Evolutionary conservation across 2,113 vertebrate genomes (phyloP), one percentile per base, ranked within the genome.

Genomic region (Centropus unirufus): DNA sequence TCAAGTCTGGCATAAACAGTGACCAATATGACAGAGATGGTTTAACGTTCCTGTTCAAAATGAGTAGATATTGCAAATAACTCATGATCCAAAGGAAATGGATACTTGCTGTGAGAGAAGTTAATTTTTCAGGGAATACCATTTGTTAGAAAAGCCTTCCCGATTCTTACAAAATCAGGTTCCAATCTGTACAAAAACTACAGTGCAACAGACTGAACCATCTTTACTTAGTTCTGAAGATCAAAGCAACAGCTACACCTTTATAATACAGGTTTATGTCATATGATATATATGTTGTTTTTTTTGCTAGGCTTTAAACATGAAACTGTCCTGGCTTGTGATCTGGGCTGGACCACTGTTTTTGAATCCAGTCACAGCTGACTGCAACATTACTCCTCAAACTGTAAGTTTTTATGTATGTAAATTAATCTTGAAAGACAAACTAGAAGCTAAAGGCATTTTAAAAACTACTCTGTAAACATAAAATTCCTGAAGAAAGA

Each of bases 391-490:
- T 80, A 87, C 84, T 76, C 96, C 92, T 83, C 73, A 94, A 96
- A 95, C 19, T 30, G 98, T 98, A 97, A 98, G 98, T 98, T 95
- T 89, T 92, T 70, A 54, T 42, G 19, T 12, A 27, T 49, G 13
- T 58, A 69, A 85, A 80, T 29, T 58, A 64, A 4, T 1, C 75
- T 62, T 85, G 15, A 80, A 81, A 82, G 6, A 52, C 9, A 49
- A 2, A 32, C 8, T 55, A 52, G 32, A 81, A 80, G 36, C 18
- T 70, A 55, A 57, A 73, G 6, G 8, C 16, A 68, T 79, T 72
- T 75, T 4, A 11, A 68, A 95, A 91, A 21, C 5, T 36, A 17
- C 29, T 39, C 39, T 51, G 40, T 61, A 62, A 85, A 40, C 15
- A 55, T 4, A n/a, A 36, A 78, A 75, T 21, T 54, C n/a, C 23